Evolutionary conservation across 2,113 vertebrate genomes (phyloP).

Genomic region (Lepisosteus osseus): DNA sequence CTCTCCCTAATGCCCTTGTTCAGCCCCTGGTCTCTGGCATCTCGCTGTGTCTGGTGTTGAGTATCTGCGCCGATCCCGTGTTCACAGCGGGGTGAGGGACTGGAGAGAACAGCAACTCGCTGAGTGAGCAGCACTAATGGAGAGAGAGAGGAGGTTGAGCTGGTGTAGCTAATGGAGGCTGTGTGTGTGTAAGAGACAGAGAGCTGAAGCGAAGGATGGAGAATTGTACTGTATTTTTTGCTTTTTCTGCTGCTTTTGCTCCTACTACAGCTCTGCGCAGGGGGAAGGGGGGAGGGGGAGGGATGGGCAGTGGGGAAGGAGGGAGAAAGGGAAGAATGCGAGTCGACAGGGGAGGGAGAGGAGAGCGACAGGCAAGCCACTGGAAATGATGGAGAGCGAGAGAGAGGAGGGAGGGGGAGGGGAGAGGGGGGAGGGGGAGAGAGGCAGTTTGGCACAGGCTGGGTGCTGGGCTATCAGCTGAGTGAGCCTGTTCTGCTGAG

Average conservation of each 20-base stretch:
- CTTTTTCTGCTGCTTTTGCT: too few species aligned
- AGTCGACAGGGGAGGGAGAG: too few species aligned
- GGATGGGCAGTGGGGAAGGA: too few species aligned
- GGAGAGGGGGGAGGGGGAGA: conserved; percentile 17
- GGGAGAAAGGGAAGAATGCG: too few species aligned
- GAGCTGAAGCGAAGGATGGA: conserved; percentile 23
- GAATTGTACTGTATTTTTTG: neutral
- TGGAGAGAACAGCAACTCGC: conserved; percentile 29
- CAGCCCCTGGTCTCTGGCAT: too few species aligned
- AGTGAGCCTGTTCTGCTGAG: conserved; percentile 55
- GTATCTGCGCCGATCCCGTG: too few species aligned
- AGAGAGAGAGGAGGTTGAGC: conserved; percentile 3
- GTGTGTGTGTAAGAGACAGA: neutral
- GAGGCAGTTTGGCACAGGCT: conserved; percentile 28
- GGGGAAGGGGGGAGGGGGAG: too few species aligned
- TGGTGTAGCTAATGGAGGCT: neutral
- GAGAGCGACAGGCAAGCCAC: too few species aligned
- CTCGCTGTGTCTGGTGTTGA: too few species aligned
- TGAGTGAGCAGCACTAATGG: conserved; percentile 31
- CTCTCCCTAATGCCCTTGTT: too few species aligned
- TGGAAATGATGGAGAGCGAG: conserved; percentile 8
- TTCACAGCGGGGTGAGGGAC: conserved; percentile 25
- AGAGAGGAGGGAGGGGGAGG: conserved; percentile 19
- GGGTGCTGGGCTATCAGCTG: conserved; percentile 43
- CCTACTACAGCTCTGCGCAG: too few species aligned